Evolutionary conservation across 1,140 invertebrate species (phyloP).

Genomic region (Caerostris extrusa): DNA sequence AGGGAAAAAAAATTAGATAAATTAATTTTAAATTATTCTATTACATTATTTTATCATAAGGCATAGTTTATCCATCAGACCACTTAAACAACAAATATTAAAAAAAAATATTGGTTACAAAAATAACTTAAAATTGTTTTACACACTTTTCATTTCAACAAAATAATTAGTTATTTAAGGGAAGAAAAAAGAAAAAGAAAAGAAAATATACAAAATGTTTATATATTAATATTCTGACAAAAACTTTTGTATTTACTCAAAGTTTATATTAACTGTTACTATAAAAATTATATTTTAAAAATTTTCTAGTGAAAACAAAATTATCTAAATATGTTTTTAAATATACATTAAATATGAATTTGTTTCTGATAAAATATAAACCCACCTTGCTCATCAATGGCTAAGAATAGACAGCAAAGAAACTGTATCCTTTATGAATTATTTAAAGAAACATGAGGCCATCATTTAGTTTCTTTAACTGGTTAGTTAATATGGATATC

Average conservation of each 20-base stretch:
- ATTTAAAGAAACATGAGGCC: neutral
- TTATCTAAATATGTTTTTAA: too few species aligned
- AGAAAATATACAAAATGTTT: neutral
- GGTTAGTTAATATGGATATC: slow-evolving; percentile 6
- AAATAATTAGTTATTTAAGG: neutral
- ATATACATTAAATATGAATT: too few species aligned
- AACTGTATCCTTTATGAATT: neutral
- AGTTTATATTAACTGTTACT: too few species aligned
- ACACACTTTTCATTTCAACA: neutral
- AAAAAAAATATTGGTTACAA: neutral
- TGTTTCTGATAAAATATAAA: neutral
- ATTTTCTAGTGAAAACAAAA: too few species aligned
- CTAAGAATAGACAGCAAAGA: neutral
- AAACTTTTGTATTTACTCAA: too few species aligned
- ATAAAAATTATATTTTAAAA: too few species aligned
- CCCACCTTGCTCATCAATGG: neutral
- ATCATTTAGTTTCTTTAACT: neutral
- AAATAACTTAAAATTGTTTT: neutral
- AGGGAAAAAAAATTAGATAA: too few species aligned
- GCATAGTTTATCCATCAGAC: neutral
- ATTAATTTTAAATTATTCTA: neutral
- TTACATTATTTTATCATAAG: neutral
- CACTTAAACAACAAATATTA: neutral
- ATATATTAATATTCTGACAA: too few species aligned
- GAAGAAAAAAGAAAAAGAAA: neutral